These are phyloP conservation scores for Seriola aureovittata DNA, from an alignment of 2,113 vertebrate genomes.

Conservation along the genomic window DNA sequence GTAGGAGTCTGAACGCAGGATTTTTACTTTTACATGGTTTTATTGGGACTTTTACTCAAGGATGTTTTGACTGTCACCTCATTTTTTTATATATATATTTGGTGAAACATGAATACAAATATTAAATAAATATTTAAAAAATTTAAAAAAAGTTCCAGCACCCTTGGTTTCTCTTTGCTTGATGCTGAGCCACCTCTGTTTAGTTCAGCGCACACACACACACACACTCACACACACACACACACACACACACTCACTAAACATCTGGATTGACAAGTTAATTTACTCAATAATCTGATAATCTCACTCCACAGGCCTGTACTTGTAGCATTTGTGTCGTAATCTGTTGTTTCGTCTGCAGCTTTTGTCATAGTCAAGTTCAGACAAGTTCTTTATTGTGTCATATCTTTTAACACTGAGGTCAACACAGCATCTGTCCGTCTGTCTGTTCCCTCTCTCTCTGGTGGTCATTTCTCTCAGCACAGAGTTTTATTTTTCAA, in stretches of 20 bases:
- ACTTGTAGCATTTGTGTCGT: slow-evolving; percentile 41
- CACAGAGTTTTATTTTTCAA: slow-evolving; percentile 71
- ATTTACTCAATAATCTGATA: slow-evolving; percentile 32
- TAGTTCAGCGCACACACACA: too few relatives aligned
- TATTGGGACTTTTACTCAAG: background rate
- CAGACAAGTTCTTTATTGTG: slow-evolving; percentile 43
- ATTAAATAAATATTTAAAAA: too few relatives aligned
- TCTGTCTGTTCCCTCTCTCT: background rate
- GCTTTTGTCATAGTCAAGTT: slow-evolving; percentile 56
- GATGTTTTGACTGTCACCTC: too few relatives aligned
- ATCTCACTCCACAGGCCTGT: slow-evolving; percentile 32
- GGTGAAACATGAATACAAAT: too few relatives aligned
- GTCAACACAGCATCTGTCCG: background rate
- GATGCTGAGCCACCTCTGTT: too few relatives aligned
- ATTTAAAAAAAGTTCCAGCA: background rate
- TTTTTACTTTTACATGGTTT: background rate
- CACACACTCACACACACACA: too few relatives aligned
- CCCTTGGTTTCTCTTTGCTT: background rate
- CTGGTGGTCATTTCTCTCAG: slow-evolving; percentile 53
- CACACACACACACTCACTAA: background rate
- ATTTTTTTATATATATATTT: too few relatives aligned
- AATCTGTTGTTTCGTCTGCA: slow-evolving; percentile 20
- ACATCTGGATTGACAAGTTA: slow-evolving; percentile 24
- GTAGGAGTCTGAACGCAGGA: too few relatives aligned
- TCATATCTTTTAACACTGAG: slow-evolving; percentile 13